Base-by-base conservation (phyloP, 1,140 invertebrate genomes). In the Scaptomyza montana region DNA sequence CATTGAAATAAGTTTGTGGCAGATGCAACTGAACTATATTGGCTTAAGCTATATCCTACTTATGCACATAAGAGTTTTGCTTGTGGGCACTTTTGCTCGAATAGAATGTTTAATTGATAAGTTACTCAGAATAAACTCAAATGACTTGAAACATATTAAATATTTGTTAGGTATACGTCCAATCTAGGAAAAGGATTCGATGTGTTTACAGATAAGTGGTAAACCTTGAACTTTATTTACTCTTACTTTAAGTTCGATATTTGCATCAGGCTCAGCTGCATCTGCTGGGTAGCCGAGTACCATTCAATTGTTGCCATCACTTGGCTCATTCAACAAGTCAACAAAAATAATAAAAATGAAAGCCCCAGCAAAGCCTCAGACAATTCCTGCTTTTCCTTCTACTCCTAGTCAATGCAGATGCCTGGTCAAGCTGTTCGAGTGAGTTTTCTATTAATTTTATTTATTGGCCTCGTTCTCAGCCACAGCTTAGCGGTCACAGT, bases 381-480 rank as follows among this genome's bases (percentile, higher is more conserved):
- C 33, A 25, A 21, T 13, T 16, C 45, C 45, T 50, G n/a, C 62
- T 69, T 47, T 21, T 46, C 21, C 30, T 50, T 21, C 50, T 56
- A 36, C 30, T 30, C 21, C 21, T 25, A 25, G 21, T 25, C 21
- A 33, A 33, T 1, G 46, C 13, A 46, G 66, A 46, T 47, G 57
- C 12, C 53, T 72, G 82, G 82, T 79, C 84, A 81, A 87, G 71
- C 77, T 72, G 75, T 77, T 87, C 82, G 66, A 87, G 78, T 82
- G 78, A 64, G 76, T 82, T 87, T 36, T 64, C 84, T 79, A 87
- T 87, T 87, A 87, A 87, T 87, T 89, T 87, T 87, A 87, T 87
- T 87, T 87, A 87, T 87, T 87, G 82, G 84, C 78, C 79, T 59
- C 78, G 55, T 68, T 50, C 71, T 60, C 62, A 56, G 56, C 59